Evolutionary conservation across 2,797 vertebrate genomes (phyloP).

Genomic region (Falco columbarius): DNA sequence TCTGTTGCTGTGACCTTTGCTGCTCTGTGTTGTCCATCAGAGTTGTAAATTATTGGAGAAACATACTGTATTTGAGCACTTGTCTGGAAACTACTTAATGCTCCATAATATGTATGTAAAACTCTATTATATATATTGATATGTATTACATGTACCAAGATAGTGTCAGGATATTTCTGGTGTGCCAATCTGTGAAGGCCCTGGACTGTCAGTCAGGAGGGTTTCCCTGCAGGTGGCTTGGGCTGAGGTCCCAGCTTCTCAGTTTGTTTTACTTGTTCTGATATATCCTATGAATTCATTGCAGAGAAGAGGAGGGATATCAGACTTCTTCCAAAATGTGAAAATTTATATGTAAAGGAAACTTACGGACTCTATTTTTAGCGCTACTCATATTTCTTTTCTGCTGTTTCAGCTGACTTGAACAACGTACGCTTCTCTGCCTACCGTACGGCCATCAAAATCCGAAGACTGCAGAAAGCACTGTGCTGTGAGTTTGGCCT

Average conservation of each 20-base stretch:
- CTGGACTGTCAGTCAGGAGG: background rate
- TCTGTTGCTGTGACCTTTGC: background rate
- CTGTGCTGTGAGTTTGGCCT: slow-evolving; percentile 90
- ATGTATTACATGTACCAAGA: background rate
- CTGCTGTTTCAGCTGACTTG: slow-evolving; percentile 86
- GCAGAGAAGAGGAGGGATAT: background rate
- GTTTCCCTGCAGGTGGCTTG: background rate
- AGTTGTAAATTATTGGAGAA: background rate
- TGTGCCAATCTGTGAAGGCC: background rate
- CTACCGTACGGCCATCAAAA: slow-evolving; percentile 98
- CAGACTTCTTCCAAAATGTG: background rate
- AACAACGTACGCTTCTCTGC: slow-evolving; percentile 98
- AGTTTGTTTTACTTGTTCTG: background rate
- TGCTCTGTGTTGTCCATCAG: background rate
- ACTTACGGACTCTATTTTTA: background rate
- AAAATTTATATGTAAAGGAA: background rate
- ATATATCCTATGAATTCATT: background rate
- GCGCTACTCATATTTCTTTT: background rate
- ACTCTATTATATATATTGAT: background rate
- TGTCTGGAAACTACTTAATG: background rate
- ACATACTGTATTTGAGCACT: background rate
- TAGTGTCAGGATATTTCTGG: background rate
- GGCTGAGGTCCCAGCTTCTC: background rate
- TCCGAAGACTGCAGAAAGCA: slow-evolving; percentile 94
- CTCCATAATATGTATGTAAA: background rate